Evolutionary conservation across 2,797 vertebrate species (phyloP), one percentile per base, ranked within the genome.

Genomic region (Myotis myotis): DNA sequence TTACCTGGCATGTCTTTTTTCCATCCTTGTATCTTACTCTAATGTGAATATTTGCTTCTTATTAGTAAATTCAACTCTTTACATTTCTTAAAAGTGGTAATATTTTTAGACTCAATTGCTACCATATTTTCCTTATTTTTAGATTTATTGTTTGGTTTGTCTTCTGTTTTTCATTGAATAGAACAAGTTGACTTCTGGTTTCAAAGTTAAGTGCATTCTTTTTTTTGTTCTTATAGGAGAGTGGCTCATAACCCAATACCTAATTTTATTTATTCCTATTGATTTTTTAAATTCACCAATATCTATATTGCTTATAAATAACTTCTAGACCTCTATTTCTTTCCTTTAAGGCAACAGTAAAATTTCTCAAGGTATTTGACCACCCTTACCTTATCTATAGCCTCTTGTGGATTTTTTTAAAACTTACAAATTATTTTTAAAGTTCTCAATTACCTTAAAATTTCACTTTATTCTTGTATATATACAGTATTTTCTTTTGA

Each of bases 31-130:
- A 9, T 84, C 16, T 85, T 95, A 60, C 10, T 91, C 51, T 79
- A 28, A 15, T 95, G 16, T 33, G 44, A 66, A 70, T 64, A 38
- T 44, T 95, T 81, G 38, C 57, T 94, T 71, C 71, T 47, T 57
- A 44, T 91, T 87, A 92, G 82, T 87, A 72, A 76, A 36, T 81
- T 90, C n/a, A 70, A 5, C 41, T 68, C 33, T 76, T 81, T 84
- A 28, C 19, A 53, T 75, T 78, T 93, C 64, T 93, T 79, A 28
- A 25, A 82, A 64, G 30, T 83, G 19, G 1, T 8, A 16, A n/a
- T 84, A 6, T 25, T 71, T 92, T 89, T 79, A 23, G 28, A 19
- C 12, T 41, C 47, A 66, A 16, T 84, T 78, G 55, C 22, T 41
- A 6, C 11, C 7, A 7, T 68, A 28, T 84, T 93, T 83, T 19